Evolutionary conservation across 2,888 invertebrate species (phyloP), one percentile per base, ranked within the genome.

Genomic region (Spilosoma lubricipeda): DNA sequence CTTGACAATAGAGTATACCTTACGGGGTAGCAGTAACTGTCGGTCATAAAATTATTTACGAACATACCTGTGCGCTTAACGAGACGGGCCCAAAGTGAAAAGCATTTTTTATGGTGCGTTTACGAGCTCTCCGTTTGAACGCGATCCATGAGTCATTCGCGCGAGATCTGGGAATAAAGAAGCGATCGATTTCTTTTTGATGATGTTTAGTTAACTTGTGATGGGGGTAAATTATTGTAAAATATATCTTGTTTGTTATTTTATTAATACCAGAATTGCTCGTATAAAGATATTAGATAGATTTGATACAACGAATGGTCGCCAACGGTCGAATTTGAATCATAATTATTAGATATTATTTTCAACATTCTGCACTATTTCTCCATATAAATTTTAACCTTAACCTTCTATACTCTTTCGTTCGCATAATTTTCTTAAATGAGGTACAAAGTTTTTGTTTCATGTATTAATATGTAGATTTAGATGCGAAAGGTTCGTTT

Each of bases 11-110:
- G 73, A 72, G 75, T 82, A 86, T 84, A 85, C 77, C 71, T 73
- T 72, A 75, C 77, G 18, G 65, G 63, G 69, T 66, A 66, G 76
- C 82, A 77, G 80, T 85, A 82, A 83, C 85, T 78, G 75, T 70
- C 71, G 72, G 77, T 77, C 85, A 87, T 92, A 91, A 93, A 92
- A 90, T 91, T 92, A 90, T 92, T 92, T 93, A 92, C 88, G 90
- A 86, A 90, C 90, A 89, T 90, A 91, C 92, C 93, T 92, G 89
- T 78, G 79, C 86, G 78, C 88, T 91, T 91, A 90, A 91, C 91
- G 92, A 87, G 85, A 80, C 69, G 79, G 85, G 85, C 87, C 88
- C 91, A 90, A 91, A 93, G 89, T 91, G 90, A 90, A 92, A 91
- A 91, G 92, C 91, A 88, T 90, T 92, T 90, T 92, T 92, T 91